Percentiles rank a stretch among this genome's conserved stretches.
Evolutionary conservation across 1,140 invertebrate species (phyloP).

Genomic region (Maniola jurtina): DNA sequence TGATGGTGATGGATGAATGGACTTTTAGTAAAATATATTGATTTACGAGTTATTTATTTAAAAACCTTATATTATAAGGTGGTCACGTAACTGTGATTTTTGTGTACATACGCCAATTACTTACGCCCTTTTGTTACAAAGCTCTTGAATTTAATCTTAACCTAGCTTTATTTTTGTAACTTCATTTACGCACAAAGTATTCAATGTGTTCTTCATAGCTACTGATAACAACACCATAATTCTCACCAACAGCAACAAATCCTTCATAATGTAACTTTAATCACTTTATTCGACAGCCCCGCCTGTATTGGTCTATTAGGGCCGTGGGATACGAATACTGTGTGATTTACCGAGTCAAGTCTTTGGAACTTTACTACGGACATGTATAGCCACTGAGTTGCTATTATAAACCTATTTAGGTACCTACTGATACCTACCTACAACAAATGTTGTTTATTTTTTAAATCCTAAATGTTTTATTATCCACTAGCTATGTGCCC

Average conservation of each 20-base stretch:
- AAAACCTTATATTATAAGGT: no score
- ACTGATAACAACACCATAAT: conserved; percentile 65
- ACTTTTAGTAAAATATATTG: no score
- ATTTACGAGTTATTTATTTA: no score
- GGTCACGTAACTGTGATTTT: no score
- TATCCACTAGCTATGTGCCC: no score
- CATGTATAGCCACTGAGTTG: conserved; percentile 5
- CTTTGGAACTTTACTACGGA: neutral
- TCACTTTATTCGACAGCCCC: conserved; percentile 61
- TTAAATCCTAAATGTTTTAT: no score
- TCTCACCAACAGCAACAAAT: conserved; percentile 49
- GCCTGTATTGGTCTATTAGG: conserved; percentile 52
- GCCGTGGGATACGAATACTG: conserved; percentile 21
- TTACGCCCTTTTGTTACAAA: no score
- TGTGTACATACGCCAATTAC: no score
- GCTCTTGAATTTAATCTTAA: no score
- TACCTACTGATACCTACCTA: no score
- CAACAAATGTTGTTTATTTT: no score
- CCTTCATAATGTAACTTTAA: conserved; percentile 68
- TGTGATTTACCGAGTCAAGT: conserved; percentile 34
- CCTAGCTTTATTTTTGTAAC: neutral
- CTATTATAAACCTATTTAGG: neutral
- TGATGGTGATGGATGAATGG: no score
- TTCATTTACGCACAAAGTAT: neutral
- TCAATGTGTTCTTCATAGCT: conserved; percentile 21